phyloP scores from a whole-genome alignment of 2,797 vertebrate species.

The Clarias platycephalus region DNA sequence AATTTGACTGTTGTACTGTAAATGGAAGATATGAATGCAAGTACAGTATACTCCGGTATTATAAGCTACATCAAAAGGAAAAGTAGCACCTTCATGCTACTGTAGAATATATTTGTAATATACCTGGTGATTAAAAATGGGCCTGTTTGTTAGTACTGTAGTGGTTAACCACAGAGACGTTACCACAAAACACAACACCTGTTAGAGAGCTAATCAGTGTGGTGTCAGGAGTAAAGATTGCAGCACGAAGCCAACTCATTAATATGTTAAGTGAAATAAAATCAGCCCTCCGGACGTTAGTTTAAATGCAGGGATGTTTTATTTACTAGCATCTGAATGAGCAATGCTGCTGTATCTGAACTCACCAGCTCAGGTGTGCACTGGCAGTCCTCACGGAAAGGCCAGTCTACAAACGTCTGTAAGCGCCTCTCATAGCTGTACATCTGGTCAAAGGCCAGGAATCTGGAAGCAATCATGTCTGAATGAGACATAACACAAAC shows the following conservation, averaged over 20 bases:
- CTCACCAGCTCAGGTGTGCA: constrained; percentile 78
- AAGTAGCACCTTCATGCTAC: background rate
- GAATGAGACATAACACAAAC: constrained; percentile 56
- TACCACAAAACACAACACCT: background rate
- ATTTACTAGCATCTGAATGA: constrained; percentile 44
- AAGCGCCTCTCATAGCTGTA: constrained; percentile 73
- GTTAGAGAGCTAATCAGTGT: background rate
- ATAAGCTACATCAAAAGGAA: too few relatives aligned
- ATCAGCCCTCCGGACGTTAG: background rate
- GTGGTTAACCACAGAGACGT: constrained; percentile 2
- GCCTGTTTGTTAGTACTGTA: background rate
- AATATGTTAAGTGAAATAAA: background rate
- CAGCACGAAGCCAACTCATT: background rate
- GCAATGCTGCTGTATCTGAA: background rate
- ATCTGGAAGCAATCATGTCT: constrained; percentile 53
- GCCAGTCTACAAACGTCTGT: constrained; percentile 79
- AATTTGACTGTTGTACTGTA: background rate
- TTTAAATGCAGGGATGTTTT: background rate
- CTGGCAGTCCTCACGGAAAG: constrained; percentile 78
- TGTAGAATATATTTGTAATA: background rate
- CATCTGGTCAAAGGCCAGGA: constrained; percentile 71
- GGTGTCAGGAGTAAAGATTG: background rate
- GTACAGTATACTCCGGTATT: background rate
- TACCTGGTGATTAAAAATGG: background rate
- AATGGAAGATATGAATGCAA: background rate